Base-by-base conservation (phyloP, 2,113 vertebrate genomes). In the Alouatta palliata region DNA sequence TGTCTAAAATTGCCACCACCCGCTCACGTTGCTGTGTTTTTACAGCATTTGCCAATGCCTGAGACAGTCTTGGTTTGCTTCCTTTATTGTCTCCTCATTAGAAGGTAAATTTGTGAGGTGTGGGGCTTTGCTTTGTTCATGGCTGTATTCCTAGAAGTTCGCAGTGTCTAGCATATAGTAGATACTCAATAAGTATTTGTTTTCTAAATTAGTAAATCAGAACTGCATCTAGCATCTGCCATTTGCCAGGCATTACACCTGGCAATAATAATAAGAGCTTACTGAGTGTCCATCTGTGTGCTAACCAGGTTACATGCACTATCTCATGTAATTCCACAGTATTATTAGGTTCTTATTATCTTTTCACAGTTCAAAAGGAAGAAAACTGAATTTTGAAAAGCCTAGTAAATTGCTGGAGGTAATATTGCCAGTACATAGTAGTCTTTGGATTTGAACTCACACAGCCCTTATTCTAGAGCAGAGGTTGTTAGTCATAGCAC, bases 401-500 rank as follows among this genome's bases (percentile, higher is more conserved):
- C 32, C 40, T 70, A 61, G 84, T 40, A 35, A 47, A 35, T 87
- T 83, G 21, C 43, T 76, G 35, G n/a, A 61, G 54, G 66, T 87
- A 54, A 1, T 6, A 10, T 6, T 4, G 0, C 23, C 77, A 27
- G 49, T 70, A 32, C 47, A 11, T 30, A 9, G 8, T 40, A 9
- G 13, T 58, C 43, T 70, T 90, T 54, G 37, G 25, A 43, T 77
- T 90, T 54, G 54, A 87, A 43, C 32, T 7, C 25, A 37, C 23
- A 45, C 66, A 56, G 19, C 82, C 83, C 23, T 70, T 43, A 43
- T 25, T 73, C 23, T 73, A 43, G 32, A 27, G 5, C 16, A 5
- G 49, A 56, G 8, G 61, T 19, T 47, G 5, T 27, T 45, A 5
- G 2, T 54, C 12, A 16, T 13, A 11, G 20, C 4, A 0, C 17